Conservation (phyloP, 2,113 vertebrate genomes). For the Podocnemis expansa region DNA sequence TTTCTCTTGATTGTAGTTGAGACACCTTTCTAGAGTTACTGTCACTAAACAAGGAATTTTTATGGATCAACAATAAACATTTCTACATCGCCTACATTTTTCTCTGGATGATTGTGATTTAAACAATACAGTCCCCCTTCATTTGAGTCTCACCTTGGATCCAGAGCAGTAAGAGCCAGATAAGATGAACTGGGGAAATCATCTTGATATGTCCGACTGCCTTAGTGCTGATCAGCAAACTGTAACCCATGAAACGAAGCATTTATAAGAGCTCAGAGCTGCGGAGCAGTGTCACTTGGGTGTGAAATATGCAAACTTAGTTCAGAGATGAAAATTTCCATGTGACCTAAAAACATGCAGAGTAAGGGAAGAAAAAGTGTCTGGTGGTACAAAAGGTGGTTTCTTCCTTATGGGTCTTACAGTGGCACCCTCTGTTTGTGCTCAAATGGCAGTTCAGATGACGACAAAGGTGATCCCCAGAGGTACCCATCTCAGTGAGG, state of each 20-base stretch:
- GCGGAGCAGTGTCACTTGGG: no score
- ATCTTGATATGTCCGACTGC: background rate
- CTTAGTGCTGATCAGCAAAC: background rate
- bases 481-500: no score
- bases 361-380: background rate
- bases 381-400: no score
- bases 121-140: background rate
- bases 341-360: background rate
- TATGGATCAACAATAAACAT: background rate
- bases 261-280: background rate
- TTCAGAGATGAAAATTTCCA: background rate
- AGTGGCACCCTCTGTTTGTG: rapidly evolving
- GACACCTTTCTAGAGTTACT: background rate
- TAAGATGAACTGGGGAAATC: no score
- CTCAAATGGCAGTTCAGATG: background rate
- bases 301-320: background rate
- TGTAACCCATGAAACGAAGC: background rate
- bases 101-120: background rate
- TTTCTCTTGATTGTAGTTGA: no score
- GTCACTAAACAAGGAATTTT: background rate
- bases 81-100: background rate
- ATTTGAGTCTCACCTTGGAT: background rate
- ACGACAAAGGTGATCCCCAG: no score
- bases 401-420: rapidly evolving
- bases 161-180: background rate